A percentile compares a stretch with the other conserved stretches of the same genome.
Evolutionary conservation across 2,888 invertebrate genomes (phyloP).

Genomic region (Drosophila hamatofila): DNA sequence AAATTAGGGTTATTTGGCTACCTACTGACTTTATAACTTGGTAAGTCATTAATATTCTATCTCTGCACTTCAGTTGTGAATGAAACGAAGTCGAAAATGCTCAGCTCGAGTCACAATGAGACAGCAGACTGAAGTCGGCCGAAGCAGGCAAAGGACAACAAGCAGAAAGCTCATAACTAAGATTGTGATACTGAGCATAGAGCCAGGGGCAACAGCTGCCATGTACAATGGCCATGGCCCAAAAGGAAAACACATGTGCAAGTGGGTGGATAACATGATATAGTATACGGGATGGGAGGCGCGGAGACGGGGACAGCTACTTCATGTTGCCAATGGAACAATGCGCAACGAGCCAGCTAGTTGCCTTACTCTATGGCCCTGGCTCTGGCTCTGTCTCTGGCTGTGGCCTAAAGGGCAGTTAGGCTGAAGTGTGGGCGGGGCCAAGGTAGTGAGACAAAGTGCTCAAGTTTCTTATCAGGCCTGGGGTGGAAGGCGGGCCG

Average conservation of each 20-base stretch:
- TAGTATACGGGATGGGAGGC: not conserved
- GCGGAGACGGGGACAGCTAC: not conserved
- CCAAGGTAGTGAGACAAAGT: constrained; percentile 30
- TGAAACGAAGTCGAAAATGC: constrained; percentile 18
- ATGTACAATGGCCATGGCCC: constrained; percentile 57
- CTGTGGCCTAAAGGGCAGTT: constrained; percentile 26
- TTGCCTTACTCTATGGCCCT: constrained; percentile 24
- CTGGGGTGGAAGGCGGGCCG: not conserved
- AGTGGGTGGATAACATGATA: constrained; percentile 12
- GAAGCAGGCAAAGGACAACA: constrained; percentile 35
- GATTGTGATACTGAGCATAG: constrained; percentile 34
- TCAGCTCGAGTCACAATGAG: constrained; percentile 28
- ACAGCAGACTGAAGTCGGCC: constrained; percentile 5
- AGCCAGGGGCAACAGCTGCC: constrained; percentile 44
- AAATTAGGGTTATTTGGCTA: not conserved
- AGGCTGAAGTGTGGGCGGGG: constrained; percentile 14
- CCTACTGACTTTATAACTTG: not conserved
- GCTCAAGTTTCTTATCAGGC: constrained; percentile 60
- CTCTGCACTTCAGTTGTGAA: not conserved
- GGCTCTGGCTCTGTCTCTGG: constrained; percentile 2
- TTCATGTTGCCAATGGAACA: constrained; percentile 49
- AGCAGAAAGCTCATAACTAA: constrained; percentile 65
- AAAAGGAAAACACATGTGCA: constrained; percentile 35
- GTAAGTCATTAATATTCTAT: not conserved
- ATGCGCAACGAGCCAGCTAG: constrained; percentile 42